Evolutionary conservation across 2,797 vertebrate genomes (phyloP).

Genomic region (Odontamblyopus lacepedii): DNA sequence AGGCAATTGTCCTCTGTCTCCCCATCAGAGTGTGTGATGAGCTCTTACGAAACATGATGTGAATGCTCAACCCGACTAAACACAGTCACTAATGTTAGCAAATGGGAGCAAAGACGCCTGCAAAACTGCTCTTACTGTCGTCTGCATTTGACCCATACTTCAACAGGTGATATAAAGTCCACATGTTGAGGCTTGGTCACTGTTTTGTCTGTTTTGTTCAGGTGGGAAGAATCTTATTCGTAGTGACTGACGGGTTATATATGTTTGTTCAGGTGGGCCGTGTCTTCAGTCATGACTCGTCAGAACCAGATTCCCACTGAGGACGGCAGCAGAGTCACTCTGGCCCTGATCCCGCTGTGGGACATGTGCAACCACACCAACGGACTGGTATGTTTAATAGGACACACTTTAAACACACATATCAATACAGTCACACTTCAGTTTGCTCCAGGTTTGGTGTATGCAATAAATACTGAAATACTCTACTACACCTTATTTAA

Average conservation of each 20-base stretch:
- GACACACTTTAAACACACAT: background rate
- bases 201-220: no score
- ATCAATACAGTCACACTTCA: background rate
- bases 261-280: constrained; percentile 86
- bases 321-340: constrained; percentile 92
- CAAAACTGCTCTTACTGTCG: background rate
- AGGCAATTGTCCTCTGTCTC: constrained; percentile 20
- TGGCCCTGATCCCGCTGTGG: constrained; percentile 97
- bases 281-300: constrained; percentile 97
- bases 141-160: no score
- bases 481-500: no score
- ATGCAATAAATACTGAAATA: no score
- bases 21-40: background rate
- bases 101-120: background rate
- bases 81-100: background rate
- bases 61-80: background rate
- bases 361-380: constrained; percentile 99
- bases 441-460: background rate
- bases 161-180: no score
- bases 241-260: background rate
- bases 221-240: no score
- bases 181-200: no score
- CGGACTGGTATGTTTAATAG: constrained; percentile 82
- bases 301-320: constrained; percentile 99
- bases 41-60: background rate